A percentile compares a stretch with the other conserved stretches of the same genome.
These are phyloP conservation scores for Pungitius pungitius DNA, from an alignment of 2,113 vertebrate species.

Conservation along the genomic window DNA sequence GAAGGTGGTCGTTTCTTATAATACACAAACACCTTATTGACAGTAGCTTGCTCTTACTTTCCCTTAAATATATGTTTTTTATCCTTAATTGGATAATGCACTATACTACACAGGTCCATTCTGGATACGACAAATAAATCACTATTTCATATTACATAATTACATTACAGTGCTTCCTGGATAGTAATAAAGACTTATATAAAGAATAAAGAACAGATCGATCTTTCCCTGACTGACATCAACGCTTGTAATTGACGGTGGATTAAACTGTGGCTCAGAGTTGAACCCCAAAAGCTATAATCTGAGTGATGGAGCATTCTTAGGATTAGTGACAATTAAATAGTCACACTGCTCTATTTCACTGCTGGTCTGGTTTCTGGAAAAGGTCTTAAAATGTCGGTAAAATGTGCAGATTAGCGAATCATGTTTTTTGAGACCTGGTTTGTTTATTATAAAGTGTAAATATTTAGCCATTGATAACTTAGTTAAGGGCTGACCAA, in stretches of 20 bases:
- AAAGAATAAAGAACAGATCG: not conserved
- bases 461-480: not conserved
- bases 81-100: too few species aligned
- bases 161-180: not conserved
- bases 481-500: not conserved
- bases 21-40: not conserved
- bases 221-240: too few species aligned
- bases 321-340: not conserved
- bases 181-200: too few species aligned
- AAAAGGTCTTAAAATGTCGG: too few species aligned
- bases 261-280: not conserved
- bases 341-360: not conserved
- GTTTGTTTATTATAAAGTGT: not conserved
- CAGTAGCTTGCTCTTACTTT: not conserved
- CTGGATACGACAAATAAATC: not conserved
- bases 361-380: too few species aligned
- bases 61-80: not conserved
- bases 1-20: not conserved
- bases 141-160: not conserved
- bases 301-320: not conserved
- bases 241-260: not conserved
- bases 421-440: not conserved
- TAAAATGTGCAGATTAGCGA: too few species aligned
- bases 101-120: too few species aligned
- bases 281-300: not conserved